A percentile compares a stretch with the other conserved stretches of the same genome.
phyloP scores from a whole-genome alignment of 1,140 invertebrate species.

The Aradophagus sp. region DNA sequence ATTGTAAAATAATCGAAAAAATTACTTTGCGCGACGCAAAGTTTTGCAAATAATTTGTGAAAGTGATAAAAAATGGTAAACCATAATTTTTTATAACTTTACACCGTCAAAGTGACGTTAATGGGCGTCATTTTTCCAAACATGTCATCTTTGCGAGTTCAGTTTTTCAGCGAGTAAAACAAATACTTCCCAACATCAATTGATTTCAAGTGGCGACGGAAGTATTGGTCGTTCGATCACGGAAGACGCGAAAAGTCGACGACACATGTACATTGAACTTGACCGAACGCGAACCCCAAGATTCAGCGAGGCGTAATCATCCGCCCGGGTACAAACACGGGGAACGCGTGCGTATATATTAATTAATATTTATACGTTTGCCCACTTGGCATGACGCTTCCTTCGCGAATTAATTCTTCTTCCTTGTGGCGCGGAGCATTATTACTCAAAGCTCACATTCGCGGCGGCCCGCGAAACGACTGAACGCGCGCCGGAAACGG shows the following conservation, averaged over 20 bases:
- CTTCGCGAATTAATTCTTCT: conserved; percentile 54
- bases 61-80: no score
- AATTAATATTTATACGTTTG: conserved; percentile 62
- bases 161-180: no score
- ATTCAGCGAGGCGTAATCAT: conserved; percentile 50
- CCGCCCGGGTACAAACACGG: conserved; percentile 32
- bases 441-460: conserved; percentile 19
- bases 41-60: no score
- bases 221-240: no score
- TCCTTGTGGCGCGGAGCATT: conserved; percentile 30
- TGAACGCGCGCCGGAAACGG: neutral
- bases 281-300: conserved; percentile 15
- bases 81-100: no score
- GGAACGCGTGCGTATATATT: conserved; percentile 43
- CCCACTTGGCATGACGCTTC: conserved; percentile 59
- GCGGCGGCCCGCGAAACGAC: conserved; percentile 8
- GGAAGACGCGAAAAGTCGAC: conserved; percentile 9
- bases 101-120: no score
- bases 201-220: no score
- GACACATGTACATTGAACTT: conserved; percentile 41
- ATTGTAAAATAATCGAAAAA: no score
- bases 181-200: no score
- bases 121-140: no score
- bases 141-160: no score
- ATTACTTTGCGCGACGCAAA: no score